These are phyloP conservation scores for Parthenolecanium corni DNA, from an alignment of 2,888 invertebrate genomes.

Conservation along the genomic window DNA sequence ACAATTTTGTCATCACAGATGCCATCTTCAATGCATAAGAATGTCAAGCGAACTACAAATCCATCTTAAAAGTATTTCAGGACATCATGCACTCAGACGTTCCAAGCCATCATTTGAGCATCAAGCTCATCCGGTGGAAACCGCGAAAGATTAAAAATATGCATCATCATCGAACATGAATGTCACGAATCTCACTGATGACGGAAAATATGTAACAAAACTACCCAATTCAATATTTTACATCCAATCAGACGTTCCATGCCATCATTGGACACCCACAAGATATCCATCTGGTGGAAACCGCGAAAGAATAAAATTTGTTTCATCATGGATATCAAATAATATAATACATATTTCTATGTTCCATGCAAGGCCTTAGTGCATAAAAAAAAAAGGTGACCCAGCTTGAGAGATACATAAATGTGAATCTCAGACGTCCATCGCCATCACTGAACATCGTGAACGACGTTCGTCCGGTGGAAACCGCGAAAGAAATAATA, in stretches of 20 bases:
- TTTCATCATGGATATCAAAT: too few species aligned
- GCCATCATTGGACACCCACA: slow-evolving; percentile 25
- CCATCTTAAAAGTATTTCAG: too few species aligned
- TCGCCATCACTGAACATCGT: slow-evolving; percentile 3
- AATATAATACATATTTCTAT: too few species aligned
- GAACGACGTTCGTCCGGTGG: slow-evolving; percentile 6
- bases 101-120: slow-evolving; percentile 28
- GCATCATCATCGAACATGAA: slow-evolving; percentile 7
- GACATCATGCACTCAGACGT: slow-evolving; percentile 31
- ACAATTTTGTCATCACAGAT: neutral
- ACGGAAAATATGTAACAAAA: neutral
- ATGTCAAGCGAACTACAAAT: too few species aligned
- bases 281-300: slow-evolving; percentile 29
- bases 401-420: too few species aligned
- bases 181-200: too few species aligned
- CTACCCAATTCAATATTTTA: too few species aligned
- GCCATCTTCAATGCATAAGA: too few species aligned
- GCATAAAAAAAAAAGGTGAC: neutral
- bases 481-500: slow-evolving; percentile 30
- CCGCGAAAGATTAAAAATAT: slow-evolving; percentile 27
- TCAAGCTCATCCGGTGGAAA: slow-evolving; percentile 30
- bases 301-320: slow-evolving; percentile 19
- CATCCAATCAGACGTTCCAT: too few species aligned
- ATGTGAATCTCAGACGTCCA: slow-evolving; percentile 23
- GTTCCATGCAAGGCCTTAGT: too few species aligned